Evolutionary conservation across 2,888 invertebrate species (phyloP), one percentile per base, ranked within the genome.

Genomic region (Agrotis segetum): DNA sequence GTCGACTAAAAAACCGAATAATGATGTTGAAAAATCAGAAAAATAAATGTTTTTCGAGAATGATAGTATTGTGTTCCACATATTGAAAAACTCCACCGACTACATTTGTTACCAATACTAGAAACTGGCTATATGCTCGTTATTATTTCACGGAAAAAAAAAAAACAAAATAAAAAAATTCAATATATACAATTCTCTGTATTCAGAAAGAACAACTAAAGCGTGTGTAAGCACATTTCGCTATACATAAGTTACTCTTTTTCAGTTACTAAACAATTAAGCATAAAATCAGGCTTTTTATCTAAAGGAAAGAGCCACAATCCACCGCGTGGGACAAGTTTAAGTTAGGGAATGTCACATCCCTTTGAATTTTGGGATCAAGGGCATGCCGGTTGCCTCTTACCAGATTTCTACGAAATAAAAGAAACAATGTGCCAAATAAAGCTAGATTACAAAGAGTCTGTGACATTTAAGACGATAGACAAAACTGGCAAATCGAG

Each of bases 401-500:
- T 21, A 49, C 21, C 49, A 67, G 13, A 47, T 61, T 70, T 49
- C 4, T 11, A 9, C 40, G 17, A 62, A 70, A 64, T 60, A 47
- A 55, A 56, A 56, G 21, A n/a, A 64, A 46, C 19, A 52, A 34
- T 44, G 21, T 44, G 21, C 17, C 24, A 66, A 53, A 68, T n/a
- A 47, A 60, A 56, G 46, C 63, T 78, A 60, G 17, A 79, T 65
- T 40, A 58, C 56, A 58, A 67, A 63, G 50, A 62, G 21, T 52
- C 53, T 19, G 63, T 17, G 21, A 55, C 68, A 71, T 46, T 73
- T 82, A 70, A 80, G 59, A 78, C 82, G 83, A 87, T 84, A 77
- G 70, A 79, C 71, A 70, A 86, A 87, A 88, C 85, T 85, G 80
- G 71, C 76, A 84, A 88, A 88, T 84, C 72, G 83, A 89, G 83